Base-by-base conservation (phyloP, 2,888 invertebrate species). In the Meghimatium bilineatum region DNA sequence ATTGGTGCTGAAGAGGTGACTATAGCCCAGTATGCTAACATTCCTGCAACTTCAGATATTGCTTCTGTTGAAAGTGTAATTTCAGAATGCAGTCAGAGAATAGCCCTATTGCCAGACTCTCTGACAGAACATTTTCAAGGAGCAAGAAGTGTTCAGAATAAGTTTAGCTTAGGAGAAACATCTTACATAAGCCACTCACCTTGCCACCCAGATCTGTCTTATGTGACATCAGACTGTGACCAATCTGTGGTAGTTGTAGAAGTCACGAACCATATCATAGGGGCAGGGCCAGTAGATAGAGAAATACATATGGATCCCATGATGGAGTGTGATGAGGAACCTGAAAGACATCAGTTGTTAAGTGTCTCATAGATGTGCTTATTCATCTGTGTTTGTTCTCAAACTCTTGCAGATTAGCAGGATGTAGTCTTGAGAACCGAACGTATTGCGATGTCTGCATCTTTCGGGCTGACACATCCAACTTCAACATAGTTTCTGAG, bases 261-360 rank as follows among this genome's bases (percentile, higher is more conserved):
- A 49, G 72, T 74, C 8, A 29, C 77, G n/a, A 49, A 44, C 67
- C 75, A 83, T 60, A 60, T 56, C 29, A 60, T 67, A 10, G n/a
- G 56, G 17, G 44, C 66, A n/a, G 63, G 60, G 38, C 34, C 63
- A 3, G 56, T 60, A 1, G 80, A 80, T 32, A 56, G 85, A 26
- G 82, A 80, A 74, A 87, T 87, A 52, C 85, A 76, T 14, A 87
- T 89, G 87, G 88, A 88, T 69, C 89, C 89, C 20, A 87, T 89
- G 88, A 88, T 89, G 88, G 89, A 87, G 71, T 87, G 85, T n/a
- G 88, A 89, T 82, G 89, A 89, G 0, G 88, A 88, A 44, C 83
- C 85, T 34, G 87, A 86, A 75, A 74, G 67, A 72, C 67, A 67
- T 49, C 69, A 79, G 8, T 63, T 66, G 32, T 44, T 60, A 26